Conservation (phyloP, 2,113 vertebrate genomes). For the Macrotis lagotis region DNA sequence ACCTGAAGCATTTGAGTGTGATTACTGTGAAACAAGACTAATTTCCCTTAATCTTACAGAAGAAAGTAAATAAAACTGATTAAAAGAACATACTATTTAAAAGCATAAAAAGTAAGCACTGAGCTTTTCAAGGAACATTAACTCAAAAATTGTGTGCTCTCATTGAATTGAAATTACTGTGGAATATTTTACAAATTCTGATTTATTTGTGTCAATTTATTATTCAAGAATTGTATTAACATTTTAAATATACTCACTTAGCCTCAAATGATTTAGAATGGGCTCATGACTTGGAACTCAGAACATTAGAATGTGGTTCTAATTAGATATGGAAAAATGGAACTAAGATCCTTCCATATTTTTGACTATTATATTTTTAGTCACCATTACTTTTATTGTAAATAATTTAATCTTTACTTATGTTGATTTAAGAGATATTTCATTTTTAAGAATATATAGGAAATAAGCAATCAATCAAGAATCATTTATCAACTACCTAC, state of each 20-base stretch:
- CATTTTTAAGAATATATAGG: neutral
- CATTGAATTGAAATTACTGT: neutral
- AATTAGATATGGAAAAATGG: neutral
- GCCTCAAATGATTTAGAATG: neutral
- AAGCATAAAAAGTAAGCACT: neutral
- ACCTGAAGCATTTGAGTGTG: neutral
- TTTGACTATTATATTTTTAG: neutral
- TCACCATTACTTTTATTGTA: neutral
- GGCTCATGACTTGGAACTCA: neutral
- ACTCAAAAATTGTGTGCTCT: neutral
- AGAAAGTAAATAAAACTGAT: constrained; percentile 1
- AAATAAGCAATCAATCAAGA: neutral
- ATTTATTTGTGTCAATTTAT: neutral
- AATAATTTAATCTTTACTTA: neutral
- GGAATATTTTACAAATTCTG: neutral
- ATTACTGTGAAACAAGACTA: neutral
- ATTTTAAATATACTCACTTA: neutral
- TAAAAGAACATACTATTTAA: neutral
- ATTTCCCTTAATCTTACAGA: neutral
- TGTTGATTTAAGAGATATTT: neutral
- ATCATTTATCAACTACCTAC: neutral
- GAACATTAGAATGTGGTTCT: neutral
- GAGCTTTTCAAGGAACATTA: neutral
- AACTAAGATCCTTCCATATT: neutral
- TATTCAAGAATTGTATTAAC: neutral